Conservation (phyloP, 2,797 vertebrate genomes). For the Cyprinodon diabolis region DNA sequence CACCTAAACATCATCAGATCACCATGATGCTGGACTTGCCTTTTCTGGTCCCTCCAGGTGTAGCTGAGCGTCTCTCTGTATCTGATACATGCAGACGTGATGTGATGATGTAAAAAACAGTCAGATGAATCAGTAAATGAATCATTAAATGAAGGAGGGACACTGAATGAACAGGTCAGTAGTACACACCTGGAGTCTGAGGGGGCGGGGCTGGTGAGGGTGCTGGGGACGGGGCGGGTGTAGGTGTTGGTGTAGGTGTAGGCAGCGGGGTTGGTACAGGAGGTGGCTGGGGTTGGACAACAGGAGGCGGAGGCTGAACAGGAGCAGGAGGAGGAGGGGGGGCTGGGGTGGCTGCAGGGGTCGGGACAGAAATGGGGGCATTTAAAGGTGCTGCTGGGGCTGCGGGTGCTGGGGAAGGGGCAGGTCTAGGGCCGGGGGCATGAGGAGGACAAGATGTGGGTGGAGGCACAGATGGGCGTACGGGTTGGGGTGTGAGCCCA, state of each 20-base stretch:
- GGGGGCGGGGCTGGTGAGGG: slow-evolving; percentile 51
- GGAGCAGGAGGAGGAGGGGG: not conserved
- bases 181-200: slow-evolving; percentile 76
- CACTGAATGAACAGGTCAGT: slow-evolving; percentile 4
- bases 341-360: not conserved
- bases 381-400: not conserved
- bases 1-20: slow-evolving; percentile 8
- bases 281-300: slow-evolving; percentile 1
- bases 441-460: not conserved
- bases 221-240: slow-evolving; percentile 9
- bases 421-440: not conserved
- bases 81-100: slow-evolving; percentile 67
- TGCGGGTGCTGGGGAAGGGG: not conserved
- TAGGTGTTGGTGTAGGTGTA: slow-evolving; percentile 12
- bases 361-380: not conserved
- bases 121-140: slow-evolving; percentile 17
- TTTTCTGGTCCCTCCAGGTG: slow-evolving; percentile 90
- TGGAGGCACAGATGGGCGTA: not conserved
- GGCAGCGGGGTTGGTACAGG: slow-evolving; percentile 8
- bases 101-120: slow-evolving; percentile 25
- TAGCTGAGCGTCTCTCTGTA: slow-evolving; percentile 82
- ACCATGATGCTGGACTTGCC: slow-evolving; percentile 81
- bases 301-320: not conserved
- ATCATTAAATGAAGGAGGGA: slow-evolving; percentile 7
- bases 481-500: not conserved